Percentiles rank a stretch among this genome's conserved stretches.
Evolutionary conservation across 2,888 invertebrate genomes (phyloP).

Genomic region (Halictus quadricinctus): DNA sequence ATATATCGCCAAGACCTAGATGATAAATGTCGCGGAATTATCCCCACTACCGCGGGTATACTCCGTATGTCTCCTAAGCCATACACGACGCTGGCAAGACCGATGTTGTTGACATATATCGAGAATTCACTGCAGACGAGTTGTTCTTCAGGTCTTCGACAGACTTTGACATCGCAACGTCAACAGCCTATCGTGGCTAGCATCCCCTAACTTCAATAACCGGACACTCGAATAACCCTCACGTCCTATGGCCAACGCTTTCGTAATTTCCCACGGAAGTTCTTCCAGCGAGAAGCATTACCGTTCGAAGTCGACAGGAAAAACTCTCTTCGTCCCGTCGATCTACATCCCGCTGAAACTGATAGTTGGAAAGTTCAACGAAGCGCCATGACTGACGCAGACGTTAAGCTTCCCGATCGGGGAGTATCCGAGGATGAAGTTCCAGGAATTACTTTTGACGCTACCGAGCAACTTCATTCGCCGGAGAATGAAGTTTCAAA

Average conservation of each 20-base stretch:
- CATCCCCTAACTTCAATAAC: not conserved
- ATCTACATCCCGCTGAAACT: slow-evolving; percentile 1
- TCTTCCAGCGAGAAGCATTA: slow-evolving; percentile 5
- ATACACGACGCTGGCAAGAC: too few relatives aligned
- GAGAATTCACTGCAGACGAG: too few relatives aligned
- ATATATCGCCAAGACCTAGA: too few relatives aligned
- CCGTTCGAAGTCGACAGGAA: not conserved
- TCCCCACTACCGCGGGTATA: too few relatives aligned
- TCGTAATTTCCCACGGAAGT: not conserved
- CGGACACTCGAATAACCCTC: not conserved
- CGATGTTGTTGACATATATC: too few relatives aligned
- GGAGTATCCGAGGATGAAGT: slow-evolving; percentile 6
- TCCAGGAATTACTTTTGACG: not conserved
- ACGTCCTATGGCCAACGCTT: not conserved
- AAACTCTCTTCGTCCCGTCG: not conserved
- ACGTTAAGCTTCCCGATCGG: slow-evolving; percentile 16
- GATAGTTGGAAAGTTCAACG: slow-evolving; percentile 3
- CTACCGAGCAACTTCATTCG: not conserved
- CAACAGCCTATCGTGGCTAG: not conserved
- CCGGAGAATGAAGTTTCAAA: slow-evolving; percentile 10
- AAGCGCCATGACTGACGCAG: slow-evolving; percentile 12
- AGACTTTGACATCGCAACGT: too few relatives aligned
- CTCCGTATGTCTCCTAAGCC: too few relatives aligned
- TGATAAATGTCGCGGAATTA: too few relatives aligned
- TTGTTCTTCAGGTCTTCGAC: not conserved